A percentile compares a stretch with the other conserved stretches of the same genome.
phyloP scores from a whole-genome alignment of 2,888 invertebrate genomes.

The Hyalella azteca region DNA sequence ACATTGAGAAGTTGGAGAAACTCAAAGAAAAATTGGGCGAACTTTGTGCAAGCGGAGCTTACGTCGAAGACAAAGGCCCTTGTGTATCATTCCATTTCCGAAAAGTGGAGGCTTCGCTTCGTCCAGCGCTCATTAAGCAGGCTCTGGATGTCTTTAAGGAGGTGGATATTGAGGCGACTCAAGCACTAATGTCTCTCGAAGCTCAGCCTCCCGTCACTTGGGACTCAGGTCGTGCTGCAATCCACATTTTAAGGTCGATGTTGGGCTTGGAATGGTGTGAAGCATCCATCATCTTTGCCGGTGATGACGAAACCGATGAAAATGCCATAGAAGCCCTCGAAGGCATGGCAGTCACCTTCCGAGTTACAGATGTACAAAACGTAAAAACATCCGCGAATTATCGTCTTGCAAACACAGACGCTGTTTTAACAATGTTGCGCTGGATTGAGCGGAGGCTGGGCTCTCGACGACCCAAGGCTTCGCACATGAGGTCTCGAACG shows the following conservation, averaged over 20 bases:
- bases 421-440: slow-evolving; percentile 84
- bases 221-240: slow-evolving; percentile 89
- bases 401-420: slow-evolving; percentile 85
- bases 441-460: slow-evolving; percentile 68
- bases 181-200: slow-evolving; percentile 81
- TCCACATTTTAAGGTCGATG: slow-evolving; percentile 86
- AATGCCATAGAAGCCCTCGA: slow-evolving; percentile 63
- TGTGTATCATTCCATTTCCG: slow-evolving; percentile 65
- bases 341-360: slow-evolving; percentile 87
- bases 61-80: slow-evolving; percentile 65
- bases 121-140: slow-evolving; percentile 61
- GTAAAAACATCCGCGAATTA: slow-evolving; percentile 85
- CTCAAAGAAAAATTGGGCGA: slow-evolving; percentile 72
- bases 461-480: slow-evolving; percentile 27
- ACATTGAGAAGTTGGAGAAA: slow-evolving; percentile 62
- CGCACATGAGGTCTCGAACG: slow-evolving; percentile 27
- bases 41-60: slow-evolving; percentile 63
- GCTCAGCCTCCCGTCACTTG: slow-evolving; percentile 89
- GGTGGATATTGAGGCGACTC: slow-evolving; percentile 63
- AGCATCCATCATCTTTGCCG: slow-evolving; percentile 64
- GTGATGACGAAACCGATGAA: slow-evolving; percentile 63
- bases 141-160: slow-evolving; percentile 62
- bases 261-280: slow-evolving; percentile 90
- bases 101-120: slow-evolving; percentile 61
- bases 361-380: slow-evolving; percentile 82